A percentile compares a stretch with the other conserved stretches of the same genome.
These are phyloP conservation scores for Onychomys torridus DNA, from an alignment of 2,797 vertebrate genomes.

Conservation along the genomic window DNA sequence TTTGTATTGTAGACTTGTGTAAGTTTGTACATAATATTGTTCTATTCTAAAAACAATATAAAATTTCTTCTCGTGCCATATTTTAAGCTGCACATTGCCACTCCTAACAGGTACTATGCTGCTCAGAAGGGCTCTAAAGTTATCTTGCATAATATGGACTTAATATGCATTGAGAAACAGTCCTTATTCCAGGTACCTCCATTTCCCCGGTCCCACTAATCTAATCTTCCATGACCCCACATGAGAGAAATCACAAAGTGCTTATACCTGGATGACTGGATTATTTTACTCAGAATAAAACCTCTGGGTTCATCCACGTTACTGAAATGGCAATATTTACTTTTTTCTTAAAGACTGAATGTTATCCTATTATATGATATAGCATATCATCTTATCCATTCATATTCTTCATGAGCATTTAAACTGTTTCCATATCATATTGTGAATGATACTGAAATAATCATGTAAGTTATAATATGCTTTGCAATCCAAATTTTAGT, in stretches of 20 bases:
- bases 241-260: neutral
- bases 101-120: neutral
- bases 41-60: neutral
- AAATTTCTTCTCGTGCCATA: neutral
- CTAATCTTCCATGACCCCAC: neutral
- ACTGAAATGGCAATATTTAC: neutral
- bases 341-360: neutral
- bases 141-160: neutral
- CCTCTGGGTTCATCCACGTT: neutral
- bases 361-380: neutral
- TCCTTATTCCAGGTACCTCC: neutral
- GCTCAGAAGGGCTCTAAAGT: too few species aligned
- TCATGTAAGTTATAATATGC: neutral
- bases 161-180: neutral
- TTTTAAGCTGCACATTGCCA: neutral
- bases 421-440: neutral
- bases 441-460: neutral
- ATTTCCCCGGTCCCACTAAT: neutral
- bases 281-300: neutral
- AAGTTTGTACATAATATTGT: neutral
- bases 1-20: neutral
- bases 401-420: neutral
- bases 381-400: neutral
- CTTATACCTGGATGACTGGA: neutral
- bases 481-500: neutral